Base-by-base conservation (phyloP, 2,797 vertebrate species). In the Prunella strophiata region DNA sequence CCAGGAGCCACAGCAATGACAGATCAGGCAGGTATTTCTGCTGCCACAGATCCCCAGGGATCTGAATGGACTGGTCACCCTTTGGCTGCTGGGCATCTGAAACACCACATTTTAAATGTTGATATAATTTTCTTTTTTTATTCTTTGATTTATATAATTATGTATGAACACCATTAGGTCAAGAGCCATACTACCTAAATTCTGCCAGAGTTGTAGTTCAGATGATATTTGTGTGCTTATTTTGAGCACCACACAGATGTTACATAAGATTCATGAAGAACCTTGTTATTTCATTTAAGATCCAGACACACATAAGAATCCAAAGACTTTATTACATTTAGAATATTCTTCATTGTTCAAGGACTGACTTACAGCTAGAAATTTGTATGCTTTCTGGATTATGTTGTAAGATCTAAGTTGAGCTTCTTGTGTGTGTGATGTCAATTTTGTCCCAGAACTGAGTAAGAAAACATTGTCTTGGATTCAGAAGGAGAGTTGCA, bases 321-420 rank as follows among this genome's bases (percentile, higher is more conserved):
- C 45, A 52, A 63, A 76, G 19, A n/a, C 7, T 17, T n/a, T 3
- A 0, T 16, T 70, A 45, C 0, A 0, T 61, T 76, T 34, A 72
- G 22, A 72, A 36, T 81, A 67, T 63, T 74, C 66, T 78, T 61
- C 42, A 57, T 65, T 66, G 67, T 76, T 11, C 43, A 70, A 72
- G 78, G 34, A 52, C 25, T 68, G 23, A 65, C 57, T 65, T 25
- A 76, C 38, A 58, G 29, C 20, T 34, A 68, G 22, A 29, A 72
- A 18, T 40, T 30, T 45, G 32, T 13, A 38, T 6, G 16, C 21
- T 62, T 89, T 76, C 72, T 75, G 50, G 23, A 85, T 54, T 29
- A 38, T 7, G 5, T 6, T 75, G 36, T 52, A 75, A 83, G 19
- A 36, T 9, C 25, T 8, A 59, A 61, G 30, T 10, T 54, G 55